Conservation (phyloP, 2,797 vertebrate species). For the Coracias cyanogaster region DNA sequence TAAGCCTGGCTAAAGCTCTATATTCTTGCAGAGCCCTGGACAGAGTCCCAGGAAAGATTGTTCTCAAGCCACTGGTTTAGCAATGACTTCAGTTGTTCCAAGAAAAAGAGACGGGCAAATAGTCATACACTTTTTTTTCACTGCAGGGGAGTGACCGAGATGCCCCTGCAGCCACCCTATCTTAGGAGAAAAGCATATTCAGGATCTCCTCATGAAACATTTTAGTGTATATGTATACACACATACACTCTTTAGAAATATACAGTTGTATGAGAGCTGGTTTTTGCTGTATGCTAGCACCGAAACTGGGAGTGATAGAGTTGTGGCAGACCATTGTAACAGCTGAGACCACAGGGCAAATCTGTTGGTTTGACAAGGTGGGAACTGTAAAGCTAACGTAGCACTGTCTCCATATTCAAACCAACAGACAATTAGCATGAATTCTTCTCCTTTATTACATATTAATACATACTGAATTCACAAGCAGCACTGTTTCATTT, state of each 20-base stretch:
- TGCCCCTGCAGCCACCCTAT: background rate
- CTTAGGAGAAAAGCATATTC: background rate
- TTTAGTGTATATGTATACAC: background rate
- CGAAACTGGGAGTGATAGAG: background rate
- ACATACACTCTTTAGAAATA: background rate
- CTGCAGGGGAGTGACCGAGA: background rate
- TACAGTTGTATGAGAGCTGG: background rate
- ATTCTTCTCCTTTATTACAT: background rate
- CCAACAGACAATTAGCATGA: background rate
- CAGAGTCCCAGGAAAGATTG: conserved; percentile 3
- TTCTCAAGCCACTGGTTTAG: conserved; percentile 38
- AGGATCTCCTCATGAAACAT: background rate
- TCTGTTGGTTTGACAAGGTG: background rate
- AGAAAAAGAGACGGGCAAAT: background rate
- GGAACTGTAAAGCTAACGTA: background rate
- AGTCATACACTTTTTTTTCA: background rate
- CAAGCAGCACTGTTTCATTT: background rate
- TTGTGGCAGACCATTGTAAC: background rate
- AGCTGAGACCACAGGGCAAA: background rate
- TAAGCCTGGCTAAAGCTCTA: background rate
- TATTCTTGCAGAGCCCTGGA: background rate
- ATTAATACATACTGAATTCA: background rate
- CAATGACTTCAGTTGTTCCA: conserved; percentile 37
- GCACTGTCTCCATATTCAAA: background rate
- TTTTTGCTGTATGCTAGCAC: background rate